phyloP scores from a whole-genome alignment of 2,888 invertebrate genomes.

The Metalampra italica region DNA sequence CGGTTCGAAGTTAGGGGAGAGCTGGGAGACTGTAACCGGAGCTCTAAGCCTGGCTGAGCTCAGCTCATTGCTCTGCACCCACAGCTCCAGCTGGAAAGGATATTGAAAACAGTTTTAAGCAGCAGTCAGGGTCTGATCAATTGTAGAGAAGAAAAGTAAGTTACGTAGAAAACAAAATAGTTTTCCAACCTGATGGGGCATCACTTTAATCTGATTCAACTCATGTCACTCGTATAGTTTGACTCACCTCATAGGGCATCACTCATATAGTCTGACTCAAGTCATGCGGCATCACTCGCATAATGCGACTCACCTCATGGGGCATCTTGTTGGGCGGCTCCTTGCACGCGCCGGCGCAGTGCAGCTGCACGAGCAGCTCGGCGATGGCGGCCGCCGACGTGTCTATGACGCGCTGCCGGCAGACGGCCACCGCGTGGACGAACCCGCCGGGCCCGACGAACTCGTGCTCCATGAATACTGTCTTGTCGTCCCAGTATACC shows the following conservation, averaged over 20 bases:
- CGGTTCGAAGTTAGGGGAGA: slow-evolving; percentile 33
- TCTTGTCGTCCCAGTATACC: slow-evolving; percentile 85
- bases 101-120: neutral
- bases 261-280: too few relatives aligned
- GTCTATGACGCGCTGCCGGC: slow-evolving; percentile 78
- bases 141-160: neutral
- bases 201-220: too few relatives aligned
- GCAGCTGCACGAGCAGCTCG: slow-evolving; percentile 67
- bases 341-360: slow-evolving; percentile 67
- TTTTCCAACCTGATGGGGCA: too few relatives aligned
- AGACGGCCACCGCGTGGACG: slow-evolving; percentile 80
- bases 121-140: neutral
- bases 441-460: slow-evolving; percentile 87
- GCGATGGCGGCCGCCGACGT: slow-evolving; percentile 73
- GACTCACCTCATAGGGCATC: slow-evolving; percentile 59
- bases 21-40: slow-evolving; percentile 18
- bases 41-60: slow-evolving; percentile 67
- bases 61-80: slow-evolving; percentile 73
- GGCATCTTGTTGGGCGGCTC: slow-evolving; percentile 62
- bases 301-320: slow-evolving; percentile 59
- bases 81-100: slow-evolving; percentile 61
- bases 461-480: slow-evolving; percentile 89
- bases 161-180: too few relatives aligned
- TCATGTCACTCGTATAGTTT: too few relatives aligned
- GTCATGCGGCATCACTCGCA: too few relatives aligned